Percentiles rank a stretch among this genome's conserved stretches.
Conservation (phyloP, 37 sponge, comb jelly and placozoan species). For the Agelas oroides region DNA sequence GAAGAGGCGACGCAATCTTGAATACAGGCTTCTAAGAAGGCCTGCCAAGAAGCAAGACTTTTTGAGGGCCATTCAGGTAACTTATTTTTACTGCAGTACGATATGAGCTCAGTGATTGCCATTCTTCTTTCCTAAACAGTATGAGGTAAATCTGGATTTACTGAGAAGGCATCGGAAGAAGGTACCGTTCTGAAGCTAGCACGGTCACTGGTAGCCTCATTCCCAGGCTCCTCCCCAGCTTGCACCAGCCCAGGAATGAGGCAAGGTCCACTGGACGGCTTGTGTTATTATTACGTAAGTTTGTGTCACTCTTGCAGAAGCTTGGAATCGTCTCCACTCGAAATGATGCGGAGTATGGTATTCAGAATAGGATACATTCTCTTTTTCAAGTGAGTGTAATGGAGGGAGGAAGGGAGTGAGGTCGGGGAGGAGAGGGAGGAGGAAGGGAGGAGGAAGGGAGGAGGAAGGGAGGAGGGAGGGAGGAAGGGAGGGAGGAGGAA, state of each 20-base stretch:
- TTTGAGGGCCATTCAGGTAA: slow-evolving; percentile 72
- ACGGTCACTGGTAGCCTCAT: too few species aligned
- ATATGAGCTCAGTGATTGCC: not conserved
- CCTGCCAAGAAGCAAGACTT: slow-evolving; percentile 76
- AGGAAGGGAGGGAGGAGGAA: too few species aligned
- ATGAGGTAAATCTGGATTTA: slow-evolving; percentile 83
- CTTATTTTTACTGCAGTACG: too few species aligned
- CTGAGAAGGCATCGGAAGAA: slow-evolving; percentile 75
- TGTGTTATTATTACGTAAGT: too few species aligned
- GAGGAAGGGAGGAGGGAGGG: too few species aligned
- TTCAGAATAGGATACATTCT: slow-evolving; percentile 62
- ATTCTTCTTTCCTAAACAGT: slow-evolving; percentile 29
- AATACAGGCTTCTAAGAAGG: slow-evolving; percentile 76
- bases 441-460: too few species aligned
- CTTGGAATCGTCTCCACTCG: slow-evolving; percentile 36
- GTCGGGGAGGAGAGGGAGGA: too few species aligned
- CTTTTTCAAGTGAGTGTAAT: slow-evolving; percentile 56
- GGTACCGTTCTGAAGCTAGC: too few species aligned
- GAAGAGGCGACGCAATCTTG: slow-evolving; percentile 65
- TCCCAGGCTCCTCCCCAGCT: too few species aligned
- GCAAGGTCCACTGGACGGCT: too few species aligned
- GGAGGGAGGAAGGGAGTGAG: too few species aligned
- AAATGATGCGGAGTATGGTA: slow-evolving; percentile 71
- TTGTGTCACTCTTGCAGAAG: slow-evolving; percentile 19
- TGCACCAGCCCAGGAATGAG: too few species aligned